Evolutionary conservation across 1,140 invertebrate species (phyloP), one percentile per base, ranked within the genome.

Genomic region (Linepithema humile): DNA sequence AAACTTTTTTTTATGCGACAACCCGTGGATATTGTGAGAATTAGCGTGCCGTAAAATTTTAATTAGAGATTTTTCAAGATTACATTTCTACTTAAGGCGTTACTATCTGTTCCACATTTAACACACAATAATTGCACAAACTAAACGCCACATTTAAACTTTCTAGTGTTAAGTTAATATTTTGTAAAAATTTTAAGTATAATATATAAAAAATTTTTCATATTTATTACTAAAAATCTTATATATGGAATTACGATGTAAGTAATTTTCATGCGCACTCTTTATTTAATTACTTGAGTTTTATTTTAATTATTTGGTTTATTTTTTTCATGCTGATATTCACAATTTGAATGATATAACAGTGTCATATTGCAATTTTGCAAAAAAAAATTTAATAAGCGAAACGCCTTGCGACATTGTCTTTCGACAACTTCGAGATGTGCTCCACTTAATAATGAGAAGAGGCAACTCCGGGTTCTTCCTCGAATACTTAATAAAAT

Each of bases 401-500:
- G 9, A 15, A 29, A 9, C 55, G 35, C 32, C 53, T 77, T 53
- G n/a, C n/a, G 29, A 48, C 32, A 65, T 59, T 57, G 38, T 23
- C 7, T 4, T 40, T 40, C 38, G 35, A 2, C 15, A 60, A 60
- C 26, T 50, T n/a, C 59, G 23, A 17, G 60, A 32, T 65, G 17
- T 53, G 59, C 23, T 50, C 74, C 40, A 50, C 74, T 77, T 77
- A 77, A 77, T 77, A 77, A 65, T 65, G 60, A 50, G 74, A 77
- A 65, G 43, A 65, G 59, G 32, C 65, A 65, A 77, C 60, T 43
- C 26, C 60, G 53, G 74, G 32, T 50, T 77, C 32, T 77, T 60
- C 6, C 26, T 17, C 74, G 60, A 77, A 77, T 77, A 77, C 60
- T 77, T 77, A 65, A 77, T 77, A 60, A 77, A 77, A 77, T 77